These are phyloP conservation scores for Boloria selene DNA, from an alignment of 2,888 invertebrate genomes.

Conservation along the genomic window DNA sequence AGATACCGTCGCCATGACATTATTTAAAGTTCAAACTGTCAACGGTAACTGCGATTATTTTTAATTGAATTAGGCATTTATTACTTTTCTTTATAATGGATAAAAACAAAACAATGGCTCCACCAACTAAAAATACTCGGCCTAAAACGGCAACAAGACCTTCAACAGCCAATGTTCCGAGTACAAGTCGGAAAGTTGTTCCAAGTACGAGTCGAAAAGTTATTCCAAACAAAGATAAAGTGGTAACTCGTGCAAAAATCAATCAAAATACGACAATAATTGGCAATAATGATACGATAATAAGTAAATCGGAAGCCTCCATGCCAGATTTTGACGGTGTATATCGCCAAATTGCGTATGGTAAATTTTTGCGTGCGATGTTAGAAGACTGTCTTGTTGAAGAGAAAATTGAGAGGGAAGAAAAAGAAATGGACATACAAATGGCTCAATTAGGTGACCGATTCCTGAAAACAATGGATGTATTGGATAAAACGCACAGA, in stretches of 20 bases:
- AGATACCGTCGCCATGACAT: conserved; percentile 60
- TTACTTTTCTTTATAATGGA: conserved; percentile 44
- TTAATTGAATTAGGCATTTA: conserved; percentile 4
- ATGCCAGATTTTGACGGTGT: conserved; percentile 56
- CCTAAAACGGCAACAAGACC: conserved; percentile 53
- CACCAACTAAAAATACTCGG: conserved; percentile 47
- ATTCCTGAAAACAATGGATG: conserved; percentile 68
- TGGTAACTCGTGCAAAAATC: conserved; percentile 45
- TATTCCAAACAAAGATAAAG: conserved; percentile 43
- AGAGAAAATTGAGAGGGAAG: conserved; percentile 68
- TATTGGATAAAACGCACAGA: conserved; percentile 71
- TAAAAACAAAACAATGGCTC: conserved; percentile 55
- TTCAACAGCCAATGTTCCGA: conserved; percentile 47
- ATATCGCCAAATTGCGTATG: conserved; percentile 62
- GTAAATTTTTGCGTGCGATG: conserved; percentile 63
- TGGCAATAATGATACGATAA: conserved; percentile 51
- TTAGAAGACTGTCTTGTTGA: conserved; percentile 67
- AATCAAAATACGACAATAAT: conserved; percentile 50
- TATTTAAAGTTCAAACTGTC: conserved; percentile 59
- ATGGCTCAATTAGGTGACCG: conserved; percentile 70
- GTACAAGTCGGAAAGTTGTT: conserved; percentile 18
- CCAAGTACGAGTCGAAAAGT: conserved; percentile 32
- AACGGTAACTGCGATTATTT: conserved; percentile 27
- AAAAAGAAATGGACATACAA: conserved; percentile 68
- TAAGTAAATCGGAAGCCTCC: conserved; percentile 49